Percentiles rank a stretch among this genome's conserved stretches.
phyloP scores from a whole-genome alignment of 2,113 vertebrate genomes.

The Oriolus oriolus region DNA sequence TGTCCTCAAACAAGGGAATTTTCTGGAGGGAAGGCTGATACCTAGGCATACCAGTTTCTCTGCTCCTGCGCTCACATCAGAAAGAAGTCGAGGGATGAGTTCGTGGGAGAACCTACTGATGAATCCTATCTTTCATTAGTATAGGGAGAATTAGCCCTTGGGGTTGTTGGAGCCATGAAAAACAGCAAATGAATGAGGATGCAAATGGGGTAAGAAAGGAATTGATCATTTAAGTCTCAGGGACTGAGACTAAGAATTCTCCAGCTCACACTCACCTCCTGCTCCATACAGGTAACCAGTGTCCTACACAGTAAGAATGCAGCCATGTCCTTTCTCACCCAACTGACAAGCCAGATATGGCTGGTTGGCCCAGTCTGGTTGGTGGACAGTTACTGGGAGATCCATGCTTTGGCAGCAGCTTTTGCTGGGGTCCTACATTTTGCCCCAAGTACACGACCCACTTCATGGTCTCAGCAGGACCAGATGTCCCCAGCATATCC shows the following conservation, averaged over 20 bases:
- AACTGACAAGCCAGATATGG: background rate
- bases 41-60: background rate
- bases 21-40: background rate
- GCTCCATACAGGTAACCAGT: background rate
- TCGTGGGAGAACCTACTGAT: background rate
- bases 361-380: background rate
- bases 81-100: background rate
- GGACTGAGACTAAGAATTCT: background rate
- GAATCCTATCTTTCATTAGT: background rate
- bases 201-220: background rate
- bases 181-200: background rate
- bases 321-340: background rate
- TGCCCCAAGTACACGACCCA: background rate
- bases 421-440: background rate
- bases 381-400: background rate
- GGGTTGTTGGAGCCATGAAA: background rate
- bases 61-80: background rate
- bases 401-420: background rate
- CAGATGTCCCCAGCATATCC: background rate
- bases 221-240: background rate
- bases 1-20: background rate
- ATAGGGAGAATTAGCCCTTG: background rate
- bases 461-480: background rate
- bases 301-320: background rate
- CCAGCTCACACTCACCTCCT: background rate